phyloP scores from a whole-genome alignment of 2,113 vertebrate genomes.

The Lanius collurio region DNA sequence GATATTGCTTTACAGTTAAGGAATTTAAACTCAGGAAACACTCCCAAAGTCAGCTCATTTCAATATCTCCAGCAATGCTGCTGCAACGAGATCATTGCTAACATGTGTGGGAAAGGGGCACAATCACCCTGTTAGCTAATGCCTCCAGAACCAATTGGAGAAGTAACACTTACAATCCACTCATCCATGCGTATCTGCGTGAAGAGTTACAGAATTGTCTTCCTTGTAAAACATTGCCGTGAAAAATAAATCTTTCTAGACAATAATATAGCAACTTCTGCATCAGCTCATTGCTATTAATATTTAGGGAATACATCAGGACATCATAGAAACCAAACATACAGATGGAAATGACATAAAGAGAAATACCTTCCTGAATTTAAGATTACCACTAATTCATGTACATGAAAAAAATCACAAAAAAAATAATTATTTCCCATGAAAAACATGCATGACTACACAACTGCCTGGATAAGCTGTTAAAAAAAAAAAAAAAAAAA shows the following conservation, averaged over 20 bases:
- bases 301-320: neutral
- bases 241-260: neutral
- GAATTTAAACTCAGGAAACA: conserved; percentile 53
- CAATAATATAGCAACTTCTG: neutral
- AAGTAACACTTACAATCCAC: conserved; percentile 48
- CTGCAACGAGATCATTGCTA: conserved; percentile 41
- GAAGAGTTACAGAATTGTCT: neutral
- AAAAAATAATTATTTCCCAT: neutral
- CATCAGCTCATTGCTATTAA: neutral
- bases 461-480: neutral
- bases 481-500: neutral
- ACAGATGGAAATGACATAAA: neutral
- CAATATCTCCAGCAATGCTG: conserved; percentile 33
- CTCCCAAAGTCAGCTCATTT: conserved; percentile 44
- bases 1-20: conserved; percentile 57
- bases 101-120: conserved; percentile 52
- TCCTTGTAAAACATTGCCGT: neutral
- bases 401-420: neutral
- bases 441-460: neutral
- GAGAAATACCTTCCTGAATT: neutral
- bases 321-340: neutral
- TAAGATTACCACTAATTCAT: neutral
- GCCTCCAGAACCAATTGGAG: conserved; percentile 51
- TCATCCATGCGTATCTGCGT: neutral
- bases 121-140: conserved; percentile 8